Base-by-base conservation (phyloP, 2,113 vertebrate species). In the Heloderma charlesbogerti region DNA sequence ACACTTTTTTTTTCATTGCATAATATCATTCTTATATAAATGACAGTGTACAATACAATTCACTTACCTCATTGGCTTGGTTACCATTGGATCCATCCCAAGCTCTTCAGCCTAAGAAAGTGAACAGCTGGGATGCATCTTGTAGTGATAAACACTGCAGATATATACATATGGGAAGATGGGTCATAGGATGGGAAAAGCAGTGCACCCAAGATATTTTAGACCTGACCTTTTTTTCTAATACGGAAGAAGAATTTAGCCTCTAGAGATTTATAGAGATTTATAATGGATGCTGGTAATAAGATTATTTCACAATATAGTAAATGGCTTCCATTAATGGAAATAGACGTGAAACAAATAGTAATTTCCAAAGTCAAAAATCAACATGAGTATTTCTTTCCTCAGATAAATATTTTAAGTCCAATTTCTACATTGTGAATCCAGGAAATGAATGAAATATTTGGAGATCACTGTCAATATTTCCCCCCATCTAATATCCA, bases 311-410 rank as follows among this genome's bases (percentile, higher is more conserved):
- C 22, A 37, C 25, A 82, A 34, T 27, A 16, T 18, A 25, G n/a
- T 57, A 89, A 60, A 89, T 34, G 31, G n/a, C n/a, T 87, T 20
- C 54, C 22, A 43, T 87, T 87, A 77, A 31, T 78, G 54, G 86
- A 63, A 77, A 63, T 12, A 87, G 29, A 6, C 22, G 20, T 87
- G 37, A 78, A 78, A 43, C 25, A 74, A 82, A 60, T 20, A 67
- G 60, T 25, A 67, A 63, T 45, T 85, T 69, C 43, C 8, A 80
- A 60, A 63, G 54, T 34, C 51, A 75, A 84, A 84, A 43, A 75
- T 16, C 67, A 84, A 16, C 48, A 25, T 63, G 31, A 89, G 29
- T 45, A 74, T 75, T 57, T 84, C 54, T 89, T 75, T 75, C 71
- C 37, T 63, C 48, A 89, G 54, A 9, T 66, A 43, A 75, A 75